Base-by-base conservation (phyloP, 2,797 vertebrate genomes). In the Acipenser oxyrinchus region DNA sequence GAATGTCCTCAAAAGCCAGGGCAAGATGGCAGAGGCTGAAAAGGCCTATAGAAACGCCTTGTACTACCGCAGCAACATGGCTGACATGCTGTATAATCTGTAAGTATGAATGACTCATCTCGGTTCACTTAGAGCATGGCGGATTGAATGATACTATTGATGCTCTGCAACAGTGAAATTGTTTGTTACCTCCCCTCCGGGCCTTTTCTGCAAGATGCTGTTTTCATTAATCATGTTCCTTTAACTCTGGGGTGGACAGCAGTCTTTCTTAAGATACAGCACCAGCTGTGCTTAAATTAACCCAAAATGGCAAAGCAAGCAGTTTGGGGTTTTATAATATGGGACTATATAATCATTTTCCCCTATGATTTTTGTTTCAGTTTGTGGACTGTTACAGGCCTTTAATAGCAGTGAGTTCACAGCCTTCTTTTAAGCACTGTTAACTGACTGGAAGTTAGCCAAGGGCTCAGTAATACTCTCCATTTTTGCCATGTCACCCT, bases 31-130 rank as follows among this genome's bases (percentile, higher is more conserved):
- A 51, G 93, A 95, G 89, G 96, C 97, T 15, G 97, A 99, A 79
- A 90, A 79, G 76, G 95, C 97, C 48, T 99, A 99, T 79, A 92
- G 97, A 81, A 99, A 97, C 69, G 95, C 97, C 75, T 91, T 99
- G 75, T 95, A 94, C 84, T 98, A 97, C 81, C 93, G 96, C 72
- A 96, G 96, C 87, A 99, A 99, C 90, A 99, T 99, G 97, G 97
- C 96, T 2, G 97, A 99, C 84, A 99, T 99, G 97, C 93, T 99
- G 78, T 99, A 99, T 79, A 99, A 99, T 87, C 88, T 99, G 97
- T 99, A 83, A 98, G 96, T 97, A 89, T 81, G 70, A 72, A 0
- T 66, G 11, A 53, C 49, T 74, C 74, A 72, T 53, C 49, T 66
- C 1, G 15, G 50, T 51, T 49, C 62, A 53, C 51, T 5, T 23